Percentiles rank a stretch among this genome's conserved stretches.
These are phyloP conservation scores for Trissolcus basalis DNA, from an alignment of 1,140 invertebrate genomes.

Conservation along the genomic window DNA sequence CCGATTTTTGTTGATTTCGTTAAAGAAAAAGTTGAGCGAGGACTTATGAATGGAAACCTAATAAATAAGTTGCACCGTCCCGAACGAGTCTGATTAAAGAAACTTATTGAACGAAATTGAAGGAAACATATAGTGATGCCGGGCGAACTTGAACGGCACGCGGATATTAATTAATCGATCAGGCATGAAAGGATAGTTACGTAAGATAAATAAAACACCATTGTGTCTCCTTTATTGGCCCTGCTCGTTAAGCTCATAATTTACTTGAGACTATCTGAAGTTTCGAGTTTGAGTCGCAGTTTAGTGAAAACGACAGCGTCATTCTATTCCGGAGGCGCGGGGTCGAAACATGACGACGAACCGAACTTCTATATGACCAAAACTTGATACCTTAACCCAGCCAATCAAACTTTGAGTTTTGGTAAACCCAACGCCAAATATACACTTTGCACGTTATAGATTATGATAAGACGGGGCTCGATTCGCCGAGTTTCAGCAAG, in stretches of 20 bases:
- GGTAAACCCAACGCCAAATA: slow-evolving; percentile 71
- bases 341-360: slow-evolving; percentile 56
- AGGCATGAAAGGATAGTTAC: slow-evolving; percentile 11
- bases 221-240: slow-evolving; percentile 45
- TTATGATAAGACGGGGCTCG: slow-evolving; percentile 63
- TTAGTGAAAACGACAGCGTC: slow-evolving; percentile 60
- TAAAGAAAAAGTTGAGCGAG: too few relatives aligned
- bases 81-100: background rate
- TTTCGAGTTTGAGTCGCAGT: slow-evolving; percentile 52
- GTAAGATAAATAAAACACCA: slow-evolving; percentile 47
- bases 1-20: too few relatives aligned
- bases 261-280: slow-evolving; percentile 54
- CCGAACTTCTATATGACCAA: slow-evolving; percentile 67
- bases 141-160: background rate
- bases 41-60: background rate
- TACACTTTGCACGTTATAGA: slow-evolving; percentile 69
- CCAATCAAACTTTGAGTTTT: slow-evolving; percentile 75
- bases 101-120: slow-evolving; percentile 6
- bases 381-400: slow-evolving; percentile 72
- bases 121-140: background rate
- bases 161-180: slow-evolving; percentile 22
- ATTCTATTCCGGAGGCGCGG: slow-evolving; percentile 55
- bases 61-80: background rate
- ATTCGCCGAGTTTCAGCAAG: slow-evolving; percentile 62
- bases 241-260: slow-evolving; percentile 56